These are phyloP conservation scores for Hermodice carunculata DNA, from an alignment of 2,888 invertebrate species.

Conservation along the genomic window DNA sequence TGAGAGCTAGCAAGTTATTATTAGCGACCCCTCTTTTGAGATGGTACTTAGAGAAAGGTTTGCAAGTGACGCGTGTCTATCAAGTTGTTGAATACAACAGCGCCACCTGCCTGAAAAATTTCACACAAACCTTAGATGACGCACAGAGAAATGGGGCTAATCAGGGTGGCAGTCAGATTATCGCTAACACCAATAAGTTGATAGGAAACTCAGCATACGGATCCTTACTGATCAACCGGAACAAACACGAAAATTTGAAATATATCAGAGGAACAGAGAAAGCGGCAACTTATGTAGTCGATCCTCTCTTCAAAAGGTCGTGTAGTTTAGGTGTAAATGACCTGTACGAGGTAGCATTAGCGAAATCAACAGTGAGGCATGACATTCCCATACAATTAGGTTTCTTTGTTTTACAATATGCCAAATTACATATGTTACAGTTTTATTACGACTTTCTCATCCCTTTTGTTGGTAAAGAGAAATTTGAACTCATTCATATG, in stretches of 20 bases:
- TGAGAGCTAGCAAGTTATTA: background rate
- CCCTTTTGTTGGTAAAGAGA: background rate
- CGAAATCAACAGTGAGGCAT: background rate
- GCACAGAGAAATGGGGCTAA: background rate
- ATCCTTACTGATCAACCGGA: background rate
- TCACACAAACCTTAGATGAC: background rate
- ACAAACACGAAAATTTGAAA: background rate
- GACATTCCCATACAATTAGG: background rate
- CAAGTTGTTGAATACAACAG: background rate
- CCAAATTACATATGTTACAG: background rate
- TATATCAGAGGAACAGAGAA: background rate
- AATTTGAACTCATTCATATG: background rate
- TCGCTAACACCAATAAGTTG: background rate
- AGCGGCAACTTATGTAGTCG: background rate
- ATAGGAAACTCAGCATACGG: conserved; percentile 1
- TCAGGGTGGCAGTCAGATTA: background rate
- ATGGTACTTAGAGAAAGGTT: background rate
- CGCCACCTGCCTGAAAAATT: background rate
- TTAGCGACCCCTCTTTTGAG: background rate
- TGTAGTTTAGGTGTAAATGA: background rate
- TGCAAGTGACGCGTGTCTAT: background rate
- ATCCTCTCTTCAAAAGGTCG: background rate
- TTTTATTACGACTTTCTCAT: background rate
- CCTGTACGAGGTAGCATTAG: background rate
- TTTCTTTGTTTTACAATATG: background rate